phyloP scores from a whole-genome alignment of 2,888 invertebrate genomes.

The Iselma pallidipennis region DNA sequence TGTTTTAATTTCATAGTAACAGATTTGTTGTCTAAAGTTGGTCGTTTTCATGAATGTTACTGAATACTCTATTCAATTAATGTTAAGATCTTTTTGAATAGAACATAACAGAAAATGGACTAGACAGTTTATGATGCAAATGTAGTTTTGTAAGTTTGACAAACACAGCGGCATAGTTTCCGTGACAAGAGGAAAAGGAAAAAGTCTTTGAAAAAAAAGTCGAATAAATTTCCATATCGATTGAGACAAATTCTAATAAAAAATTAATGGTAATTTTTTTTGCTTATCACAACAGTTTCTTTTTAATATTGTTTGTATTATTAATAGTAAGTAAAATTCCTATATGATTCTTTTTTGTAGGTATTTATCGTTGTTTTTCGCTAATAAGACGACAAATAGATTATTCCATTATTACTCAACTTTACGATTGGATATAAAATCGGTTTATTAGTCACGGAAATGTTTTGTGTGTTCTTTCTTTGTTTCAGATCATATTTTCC shows the following conservation, averaged over 20 bases:
- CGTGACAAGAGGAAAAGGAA: no score
- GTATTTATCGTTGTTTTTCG: neutral
- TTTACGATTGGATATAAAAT: slow-evolving; percentile 2
- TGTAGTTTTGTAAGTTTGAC: neutral
- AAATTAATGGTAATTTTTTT: no score
- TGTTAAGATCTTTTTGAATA: neutral
- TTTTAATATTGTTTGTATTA: no score
- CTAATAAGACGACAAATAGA: neutral
- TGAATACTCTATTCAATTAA: neutral
- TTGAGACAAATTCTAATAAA: no score
- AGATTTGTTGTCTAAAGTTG: no score
- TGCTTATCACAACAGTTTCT: no score
- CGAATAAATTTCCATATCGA: no score
- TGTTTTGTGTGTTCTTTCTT: neutral
- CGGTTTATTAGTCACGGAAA: neutral
- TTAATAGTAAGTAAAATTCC: no score
- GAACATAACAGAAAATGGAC: neutral
- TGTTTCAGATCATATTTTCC: neutral
- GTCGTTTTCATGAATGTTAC: neutral
- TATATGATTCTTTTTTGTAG: neutral
- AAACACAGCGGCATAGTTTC: no score
- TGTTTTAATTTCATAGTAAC: no score
- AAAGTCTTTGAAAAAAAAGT: no score
- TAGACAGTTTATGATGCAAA: neutral
- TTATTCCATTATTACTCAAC: neutral